Evolutionary conservation across 1,140 invertebrate genomes (phyloP).

Genomic region (Aphelenchoides fujianensis): DNA sequence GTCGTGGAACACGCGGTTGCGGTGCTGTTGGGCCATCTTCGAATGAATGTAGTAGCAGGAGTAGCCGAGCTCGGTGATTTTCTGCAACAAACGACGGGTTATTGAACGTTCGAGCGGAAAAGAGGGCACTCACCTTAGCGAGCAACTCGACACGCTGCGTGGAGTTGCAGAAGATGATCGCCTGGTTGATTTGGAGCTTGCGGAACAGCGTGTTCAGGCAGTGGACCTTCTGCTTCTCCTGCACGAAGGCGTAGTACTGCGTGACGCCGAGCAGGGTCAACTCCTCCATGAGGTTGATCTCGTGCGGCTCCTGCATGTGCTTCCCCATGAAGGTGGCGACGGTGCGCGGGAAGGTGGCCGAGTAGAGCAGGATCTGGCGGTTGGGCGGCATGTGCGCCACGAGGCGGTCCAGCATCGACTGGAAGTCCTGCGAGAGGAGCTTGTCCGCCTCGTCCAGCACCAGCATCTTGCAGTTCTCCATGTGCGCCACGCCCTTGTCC

Average conservation of each 20-base stretch:
- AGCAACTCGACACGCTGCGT: constrained; percentile 96
- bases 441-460: constrained; percentile 99
- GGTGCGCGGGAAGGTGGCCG: constrained; percentile 96
- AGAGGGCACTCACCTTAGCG: constrained; percentile 88
- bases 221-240: constrained; percentile 99
- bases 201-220: constrained; percentile 99
- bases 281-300: constrained; percentile 99
- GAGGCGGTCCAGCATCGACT: constrained; percentile 70
- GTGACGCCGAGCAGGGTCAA: constrained; percentile 97
- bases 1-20: constrained; percentile 98
- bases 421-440: constrained; percentile 96
- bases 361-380: constrained; percentile 95
- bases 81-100: no score
- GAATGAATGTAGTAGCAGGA: constrained; percentile 99
- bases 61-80: constrained; percentile 97
- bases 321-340: constrained; percentile 98
- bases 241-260: constrained; percentile 99
- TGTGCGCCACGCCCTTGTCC: constrained; percentile 89
- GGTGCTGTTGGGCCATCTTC: constrained; percentile 85
- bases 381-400: constrained; percentile 87
- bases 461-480: constrained; percentile 90
- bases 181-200: constrained; percentile 99
- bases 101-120: no score
- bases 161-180: constrained; percentile 99
- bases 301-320: constrained; percentile 90